Evolutionary conservation across 2,888 invertebrate species (phyloP), one percentile per base, ranked within the genome.

Genomic region (Polyommatus icarus): DNA sequence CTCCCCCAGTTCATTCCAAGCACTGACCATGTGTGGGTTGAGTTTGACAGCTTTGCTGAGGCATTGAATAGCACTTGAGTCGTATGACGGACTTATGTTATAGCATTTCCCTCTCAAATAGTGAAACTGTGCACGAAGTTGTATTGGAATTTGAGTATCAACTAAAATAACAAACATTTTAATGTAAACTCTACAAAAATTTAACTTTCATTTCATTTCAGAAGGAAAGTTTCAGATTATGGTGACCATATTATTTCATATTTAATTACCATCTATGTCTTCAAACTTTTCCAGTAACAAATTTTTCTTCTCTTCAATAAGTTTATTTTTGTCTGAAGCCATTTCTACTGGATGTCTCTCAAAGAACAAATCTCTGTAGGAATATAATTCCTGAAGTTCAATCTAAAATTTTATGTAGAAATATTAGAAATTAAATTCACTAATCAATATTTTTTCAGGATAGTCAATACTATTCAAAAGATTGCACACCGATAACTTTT

Each of bases 1-100:
- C 88, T 98, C 98, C 0, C 98, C 98, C 0, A 98, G 93, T 87
- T 98, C 97, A 86, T 98, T 98, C 98, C 98, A 98, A 0, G 98
- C 98, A 77, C 96, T 96, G 0, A 97, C 95, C 78, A 97, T 89
- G 82, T 96, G 96, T 0, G 98, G 97, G 85, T 98, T 97, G 67
- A 98, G 91, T 88, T 98, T 98, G 0, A 98, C 97, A 4, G 98
- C 96, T 88, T 97, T 97, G 76, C 97, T 97, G 73, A 98, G 92
- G 76, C 96, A 94, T 83, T 97, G 97, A 80, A 96, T 96, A 0
- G 97, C 97, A 83, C 96, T 95, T 20, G 95, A 94, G 83, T 96
- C 96, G 85, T 96, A 97, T 54, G 95, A 94, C 0, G 96, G 94
- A 40, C 95, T 91, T 0, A 97, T 96, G 88, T 98, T 98, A 82